phyloP scores from a whole-genome alignment of 2,113 vertebrate genomes.

The Lutjanus erythropterus region DNA sequence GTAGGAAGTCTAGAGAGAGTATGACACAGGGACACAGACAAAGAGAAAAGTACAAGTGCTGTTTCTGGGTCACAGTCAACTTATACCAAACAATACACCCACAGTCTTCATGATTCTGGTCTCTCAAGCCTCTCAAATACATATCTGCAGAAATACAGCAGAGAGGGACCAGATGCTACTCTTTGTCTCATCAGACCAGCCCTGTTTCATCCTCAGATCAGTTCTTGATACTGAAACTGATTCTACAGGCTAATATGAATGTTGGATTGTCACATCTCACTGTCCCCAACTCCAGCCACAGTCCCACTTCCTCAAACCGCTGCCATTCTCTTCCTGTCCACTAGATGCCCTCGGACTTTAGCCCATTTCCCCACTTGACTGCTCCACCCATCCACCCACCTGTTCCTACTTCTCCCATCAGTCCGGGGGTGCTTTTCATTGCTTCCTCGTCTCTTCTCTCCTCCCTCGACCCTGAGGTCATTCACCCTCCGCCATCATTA shows the following conservation, averaged over 20 bases:
- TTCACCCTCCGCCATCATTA: too few relatives aligned
- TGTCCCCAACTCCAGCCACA: too few relatives aligned
- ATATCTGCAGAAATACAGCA: background rate
- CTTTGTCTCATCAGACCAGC: constrained; percentile 7
- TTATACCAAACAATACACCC: constrained; percentile 33
- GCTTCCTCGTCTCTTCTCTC: too few relatives aligned
- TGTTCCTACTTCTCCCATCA: too few relatives aligned
- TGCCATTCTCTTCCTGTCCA: too few relatives aligned
- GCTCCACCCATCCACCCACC: too few relatives aligned
- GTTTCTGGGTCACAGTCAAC: constrained; percentile 43
- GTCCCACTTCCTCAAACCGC: too few relatives aligned
- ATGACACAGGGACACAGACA: constrained; percentile 7
- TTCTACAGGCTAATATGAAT: background rate
- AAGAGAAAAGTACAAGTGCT: constrained; percentile 9
- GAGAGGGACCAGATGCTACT: background rate
- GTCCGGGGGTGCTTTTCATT: too few relatives aligned
- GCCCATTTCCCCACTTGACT: too few relatives aligned
- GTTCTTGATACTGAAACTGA: background rate
- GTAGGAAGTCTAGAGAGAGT: background rate
- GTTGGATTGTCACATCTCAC: too few relatives aligned
- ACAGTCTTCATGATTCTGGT: background rate
- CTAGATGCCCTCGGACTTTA: too few relatives aligned
- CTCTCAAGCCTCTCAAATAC: constrained; percentile 4
- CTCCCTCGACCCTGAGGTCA: too few relatives aligned
- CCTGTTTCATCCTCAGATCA: constrained; percentile 4